Conservation (phyloP, 2,888 invertebrate species). For the Trypoxylon attenuatum region DNA sequence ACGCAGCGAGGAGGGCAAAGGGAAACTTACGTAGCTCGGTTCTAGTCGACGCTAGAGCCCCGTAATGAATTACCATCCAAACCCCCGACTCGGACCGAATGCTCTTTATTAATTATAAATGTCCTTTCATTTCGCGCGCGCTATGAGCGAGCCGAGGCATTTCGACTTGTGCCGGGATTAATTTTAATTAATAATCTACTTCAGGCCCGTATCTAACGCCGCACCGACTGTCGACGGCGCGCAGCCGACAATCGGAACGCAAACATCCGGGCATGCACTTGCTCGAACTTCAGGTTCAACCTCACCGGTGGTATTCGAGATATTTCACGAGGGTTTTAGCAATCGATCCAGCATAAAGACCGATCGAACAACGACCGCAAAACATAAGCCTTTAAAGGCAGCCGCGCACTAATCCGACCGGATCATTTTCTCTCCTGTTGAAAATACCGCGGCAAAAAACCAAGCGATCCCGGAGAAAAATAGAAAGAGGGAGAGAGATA, state of each 20-base stretch:
- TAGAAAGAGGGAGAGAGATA: constrained; percentile 3
- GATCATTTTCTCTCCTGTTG: not conserved
- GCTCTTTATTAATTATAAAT: constrained; percentile 32
- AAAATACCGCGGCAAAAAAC: constrained; percentile 3
- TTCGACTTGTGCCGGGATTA: not conserved
- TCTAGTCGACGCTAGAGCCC: constrained; percentile 10
- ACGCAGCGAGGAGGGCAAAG: constrained; percentile 25
- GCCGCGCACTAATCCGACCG: not conserved
- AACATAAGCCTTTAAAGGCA: not conserved
- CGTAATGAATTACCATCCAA: constrained; percentile 37
- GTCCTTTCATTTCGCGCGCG: not conserved
- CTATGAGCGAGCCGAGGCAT: not conserved
- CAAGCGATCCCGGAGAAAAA: not conserved
- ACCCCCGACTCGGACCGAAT: constrained; percentile 36
- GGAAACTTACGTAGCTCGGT: constrained; percentile 23
- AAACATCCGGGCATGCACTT: too few relatives aligned
- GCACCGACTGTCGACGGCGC: too few relatives aligned
- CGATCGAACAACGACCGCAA: not conserved
- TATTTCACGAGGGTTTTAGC: not conserved
- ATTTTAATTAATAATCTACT: not conserved
- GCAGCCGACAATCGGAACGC: too few relatives aligned
- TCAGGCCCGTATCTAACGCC: not conserved
- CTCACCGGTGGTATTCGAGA: too few relatives aligned
- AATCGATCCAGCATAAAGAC: not conserved
- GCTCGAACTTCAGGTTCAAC: too few relatives aligned